A percentile compares a stretch with the other conserved stretches of the same genome.
Evolutionary conservation across 2,113 vertebrate species (phyloP).

Genomic region (Syngnathus scovelli): DNA sequence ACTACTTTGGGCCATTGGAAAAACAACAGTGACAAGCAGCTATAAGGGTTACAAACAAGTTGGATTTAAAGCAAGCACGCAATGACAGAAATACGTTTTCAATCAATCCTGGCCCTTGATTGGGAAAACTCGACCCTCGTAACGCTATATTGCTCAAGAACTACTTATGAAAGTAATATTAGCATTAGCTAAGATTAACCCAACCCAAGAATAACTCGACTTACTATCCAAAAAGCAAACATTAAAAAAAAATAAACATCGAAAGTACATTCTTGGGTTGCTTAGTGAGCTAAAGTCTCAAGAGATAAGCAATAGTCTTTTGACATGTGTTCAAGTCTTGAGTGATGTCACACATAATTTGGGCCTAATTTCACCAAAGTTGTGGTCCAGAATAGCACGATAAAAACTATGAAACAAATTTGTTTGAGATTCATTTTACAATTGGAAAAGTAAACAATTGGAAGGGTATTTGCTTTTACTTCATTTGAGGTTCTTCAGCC

Average conservation of each 20-base stretch:
- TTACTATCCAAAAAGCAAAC: no score
- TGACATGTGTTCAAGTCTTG: no score
- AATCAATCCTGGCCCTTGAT: not conserved
- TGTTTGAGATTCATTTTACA: not conserved
- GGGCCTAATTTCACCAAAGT: no score
- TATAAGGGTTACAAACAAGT: constrained; percentile 8
- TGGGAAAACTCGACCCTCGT: not conserved
- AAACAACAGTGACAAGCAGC: constrained; percentile 4
- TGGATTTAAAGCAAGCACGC: not conserved
- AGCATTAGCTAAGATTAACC: not conserved
- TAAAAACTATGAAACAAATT: not conserved
- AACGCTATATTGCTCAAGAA: not conserved
- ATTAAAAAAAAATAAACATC: no score
- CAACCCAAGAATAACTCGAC: not conserved
- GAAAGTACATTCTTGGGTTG: no score
- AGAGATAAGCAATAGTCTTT: no score
- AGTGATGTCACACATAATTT: no score
- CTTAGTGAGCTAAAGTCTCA: no score
- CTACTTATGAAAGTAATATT: not conserved
- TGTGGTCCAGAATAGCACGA: not conserved
- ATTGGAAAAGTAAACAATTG: not conserved
- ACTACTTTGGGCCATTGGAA: constrained; percentile 13
- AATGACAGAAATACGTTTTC: not conserved
- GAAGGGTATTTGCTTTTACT: constrained; percentile 4
- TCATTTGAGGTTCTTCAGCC: constrained; percentile 10